Base-by-base conservation (phyloP, 2,888 invertebrate species). In the Argyresthia goedartella region DNA sequence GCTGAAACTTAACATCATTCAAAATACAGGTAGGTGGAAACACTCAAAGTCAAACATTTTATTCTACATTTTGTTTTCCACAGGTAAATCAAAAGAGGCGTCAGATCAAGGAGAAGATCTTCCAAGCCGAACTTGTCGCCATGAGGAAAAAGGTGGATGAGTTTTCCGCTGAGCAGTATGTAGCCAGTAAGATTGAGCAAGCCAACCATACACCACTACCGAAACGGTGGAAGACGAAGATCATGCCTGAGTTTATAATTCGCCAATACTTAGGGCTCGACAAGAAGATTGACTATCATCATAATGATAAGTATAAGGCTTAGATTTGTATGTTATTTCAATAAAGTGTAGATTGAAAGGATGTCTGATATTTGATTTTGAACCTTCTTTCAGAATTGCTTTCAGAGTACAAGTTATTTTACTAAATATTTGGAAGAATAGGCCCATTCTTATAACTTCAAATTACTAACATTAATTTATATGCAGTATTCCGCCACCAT, bases 131-230 rank as follows among this genome's bases (percentile, higher is more conserved):
- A 51, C 81, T 95, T 0, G 77, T 94, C 53, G 81, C 88, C 0
- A 88, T 93, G 69, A 89, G 95, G 10, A 91, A 91, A 69, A 81
- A 89, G 46, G 95, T 94, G 0, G 91, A 95, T 57, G 86, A 88
- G 51, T 96, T 96, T 75, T 90, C 92, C 55, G 92, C 95, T 0
- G 91, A 92, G 58, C 70, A 88, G 50, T 93, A 93, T 69, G 94
- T 95, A 0, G 73, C 84, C 0, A 87, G 89, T 15, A 90, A 91
- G 63, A 66, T 96, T 0, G 70, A 81, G 11, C 73, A 87, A 59
- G 90, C 91, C 0, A 91, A 90, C 60, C 88, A 89, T 64, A 87
- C 81, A 0, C 89, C 89, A 0, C 65, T 91, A 52, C 91, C 91
- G 0, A 85, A 74, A 11, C 8, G 72, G 57, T 89, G 76, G 88